phyloP scores from a whole-genome alignment of 2,888 invertebrate genomes.

The Synanthedon andrenaeformis region DNA sequence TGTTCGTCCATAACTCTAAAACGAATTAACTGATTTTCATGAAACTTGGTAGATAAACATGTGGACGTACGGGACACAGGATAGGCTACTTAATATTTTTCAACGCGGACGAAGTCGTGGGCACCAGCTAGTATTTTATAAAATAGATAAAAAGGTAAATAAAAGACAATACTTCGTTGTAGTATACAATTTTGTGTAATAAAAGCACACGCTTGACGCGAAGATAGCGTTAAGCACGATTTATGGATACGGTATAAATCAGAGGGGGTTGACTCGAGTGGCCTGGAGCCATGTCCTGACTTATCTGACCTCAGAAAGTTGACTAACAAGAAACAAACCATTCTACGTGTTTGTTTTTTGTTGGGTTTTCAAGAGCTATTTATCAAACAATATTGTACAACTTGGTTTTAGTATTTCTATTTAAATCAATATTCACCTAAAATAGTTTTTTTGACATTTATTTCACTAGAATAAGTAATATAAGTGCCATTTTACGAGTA shows the following conservation, averaged over 20 bases:
- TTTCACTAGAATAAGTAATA: neutral
- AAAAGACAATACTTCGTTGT: too few relatives aligned
- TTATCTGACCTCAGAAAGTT: constrained; percentile 10
- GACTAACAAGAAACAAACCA: neutral
- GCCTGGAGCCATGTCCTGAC: constrained; percentile 11
- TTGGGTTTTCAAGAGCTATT: neutral
- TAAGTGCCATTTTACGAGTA: too few relatives aligned
- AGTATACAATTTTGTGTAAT: neutral
- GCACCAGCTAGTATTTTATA: too few relatives aligned
- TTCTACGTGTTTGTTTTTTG: too few relatives aligned
- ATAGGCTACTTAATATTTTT: too few relatives aligned
- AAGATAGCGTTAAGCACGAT: constrained; percentile 14
- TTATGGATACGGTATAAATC: constrained; percentile 13
- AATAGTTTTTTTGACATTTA: neutral
- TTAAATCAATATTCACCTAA: neutral
- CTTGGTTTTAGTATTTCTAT: neutral
- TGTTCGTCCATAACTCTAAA: too few relatives aligned
- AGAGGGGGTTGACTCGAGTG: constrained; percentile 4
- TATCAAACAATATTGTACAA: neutral
- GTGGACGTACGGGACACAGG: too few relatives aligned
- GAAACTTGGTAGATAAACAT: too few relatives aligned
- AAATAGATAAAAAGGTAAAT: too few relatives aligned
- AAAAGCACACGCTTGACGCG: constrained; percentile 4
- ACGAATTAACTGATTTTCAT: too few relatives aligned
- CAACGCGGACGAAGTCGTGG: too few relatives aligned